Evolutionary conservation across 2,797 vertebrate genomes (phyloP), one percentile per base, ranked within the genome.

Genomic region (Galagoides demidoff): DNA sequence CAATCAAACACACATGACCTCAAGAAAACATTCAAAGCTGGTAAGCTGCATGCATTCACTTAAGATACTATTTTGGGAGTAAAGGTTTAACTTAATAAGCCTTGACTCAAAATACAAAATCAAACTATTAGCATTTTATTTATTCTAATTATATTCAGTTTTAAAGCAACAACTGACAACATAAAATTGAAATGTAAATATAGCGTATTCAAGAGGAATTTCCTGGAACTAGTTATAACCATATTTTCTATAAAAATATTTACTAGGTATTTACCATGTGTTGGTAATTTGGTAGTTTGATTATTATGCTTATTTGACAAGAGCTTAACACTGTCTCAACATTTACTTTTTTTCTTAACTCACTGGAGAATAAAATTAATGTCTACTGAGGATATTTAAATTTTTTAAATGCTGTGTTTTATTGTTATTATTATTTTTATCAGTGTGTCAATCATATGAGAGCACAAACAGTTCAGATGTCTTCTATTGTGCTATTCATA

Each of bases 181-280:
- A 90, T 57, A 85, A 92, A 92, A 94, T 43, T 88, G 81, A 86
- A 85, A 92, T 70, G 59, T 39, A 91, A 94, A 94, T 31, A 89
- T 0, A 94, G 55, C 59, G 64, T 81, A 94, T 57, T 87, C 68
- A 85, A 89, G 52, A 95, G 45, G 79, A 27, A 89, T 81, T 81
- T 89, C n/a, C 49, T 92, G 20, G 12, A 39, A 63, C 66, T 93
- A 85, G 83, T 76, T 92, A 84, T 81, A 68, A 94, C 34, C 37
- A 34, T 85, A 78, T 85, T 96, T 49, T 92, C 66, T 95, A 89
- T 66, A 90, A 95, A 96, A 95, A 85, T 83, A 96, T 84, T 92
- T 94, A 89, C 49, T 78, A 91, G 27, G 9, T 61, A 76, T 63
- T 86, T 90, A 64, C 55, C 71, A 45, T 91, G 64, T 78, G 37